phyloP scores from a whole-genome alignment of 2,888 invertebrate species.

The Conomelus anceps region DNA sequence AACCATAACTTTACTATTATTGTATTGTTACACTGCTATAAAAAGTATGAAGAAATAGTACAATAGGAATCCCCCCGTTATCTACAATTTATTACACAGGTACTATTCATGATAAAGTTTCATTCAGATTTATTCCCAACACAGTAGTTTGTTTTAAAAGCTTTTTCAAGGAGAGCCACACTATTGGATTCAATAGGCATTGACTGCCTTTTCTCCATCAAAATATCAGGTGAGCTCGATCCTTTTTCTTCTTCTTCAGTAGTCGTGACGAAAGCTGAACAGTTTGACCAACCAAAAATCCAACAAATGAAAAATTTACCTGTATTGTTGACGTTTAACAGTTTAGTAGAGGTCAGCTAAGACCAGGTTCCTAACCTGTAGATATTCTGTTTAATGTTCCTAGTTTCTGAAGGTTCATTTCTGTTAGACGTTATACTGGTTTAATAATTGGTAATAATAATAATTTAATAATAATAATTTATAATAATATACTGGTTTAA shows the following conservation, averaged over 20 bases:
- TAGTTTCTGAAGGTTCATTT: neutral
- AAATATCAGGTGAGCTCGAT: neutral
- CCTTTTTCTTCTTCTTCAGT: neutral
- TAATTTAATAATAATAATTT: too few species aligned
- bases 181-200: neutral
- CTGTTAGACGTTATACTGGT: neutral
- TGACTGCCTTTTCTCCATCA: neutral
- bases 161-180: neutral
- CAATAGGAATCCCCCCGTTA: too few species aligned
- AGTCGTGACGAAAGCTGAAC: neutral
- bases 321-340: neutral
- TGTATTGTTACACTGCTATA: too few species aligned
- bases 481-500: too few species aligned
- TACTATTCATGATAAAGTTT: neutral
- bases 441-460: too few species aligned
- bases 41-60: too few species aligned
- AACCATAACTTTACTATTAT: too few species aligned
- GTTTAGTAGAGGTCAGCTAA: neutral
- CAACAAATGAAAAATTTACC: neutral
- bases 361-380: neutral
- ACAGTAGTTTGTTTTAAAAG: too few species aligned
- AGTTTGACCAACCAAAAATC: neutral
- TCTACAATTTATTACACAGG: too few species aligned
- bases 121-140: too few species aligned
- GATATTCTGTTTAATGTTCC: neutral